Percentiles rank a stretch among this genome's conserved stretches.
Conservation (phyloP, 2,888 invertebrate species). For the Serripes groenlandicus region DNA sequence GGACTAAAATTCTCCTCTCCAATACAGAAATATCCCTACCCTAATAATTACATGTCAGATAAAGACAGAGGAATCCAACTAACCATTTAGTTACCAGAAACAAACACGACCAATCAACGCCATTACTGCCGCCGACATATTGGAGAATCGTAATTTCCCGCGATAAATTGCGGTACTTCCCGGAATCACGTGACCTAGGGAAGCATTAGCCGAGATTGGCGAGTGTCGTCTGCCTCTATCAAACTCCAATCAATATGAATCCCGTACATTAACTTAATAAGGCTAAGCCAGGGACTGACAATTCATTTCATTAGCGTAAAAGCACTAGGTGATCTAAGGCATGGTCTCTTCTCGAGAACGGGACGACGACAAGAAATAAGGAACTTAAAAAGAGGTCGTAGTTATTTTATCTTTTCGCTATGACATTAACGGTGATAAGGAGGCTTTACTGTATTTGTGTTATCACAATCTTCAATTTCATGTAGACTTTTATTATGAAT, state of each 20-base stretch:
- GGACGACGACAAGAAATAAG: too few species aligned
- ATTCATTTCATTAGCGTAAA: slow-evolving; percentile 70
- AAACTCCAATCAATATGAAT: slow-evolving; percentile 67
- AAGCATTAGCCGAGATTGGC: slow-evolving; percentile 67
- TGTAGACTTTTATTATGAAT: too few species aligned
- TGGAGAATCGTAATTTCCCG: slow-evolving; percentile 42
- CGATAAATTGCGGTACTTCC: slow-evolving; percentile 37
- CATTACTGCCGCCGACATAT: slow-evolving; percentile 34
- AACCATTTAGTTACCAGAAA: slow-evolving; percentile 31
- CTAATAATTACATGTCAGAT: slow-evolving; percentile 19
- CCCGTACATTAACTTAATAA: slow-evolving; percentile 72
- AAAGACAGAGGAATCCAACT: slow-evolving; percentile 26
- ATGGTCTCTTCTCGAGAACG: neutral
- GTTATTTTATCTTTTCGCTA: too few species aligned
- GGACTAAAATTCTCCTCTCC: neutral
- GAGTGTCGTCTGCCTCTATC: slow-evolving; percentile 64
- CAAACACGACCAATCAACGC: slow-evolving; percentile 55
- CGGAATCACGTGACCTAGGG: slow-evolving; percentile 60
- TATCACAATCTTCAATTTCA: too few species aligned
- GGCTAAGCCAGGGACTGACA: slow-evolving; percentile 61
- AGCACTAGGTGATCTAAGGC: slow-evolving; percentile 23
- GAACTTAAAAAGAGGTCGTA: too few species aligned
- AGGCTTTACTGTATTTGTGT: too few species aligned
- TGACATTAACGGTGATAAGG: too few species aligned
- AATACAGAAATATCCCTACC: neutral